Evolutionary conservation across 1,140 invertebrate genomes (phyloP), one percentile per base, ranked within the genome.

Genomic region (Tribolium castaneum): DNA sequence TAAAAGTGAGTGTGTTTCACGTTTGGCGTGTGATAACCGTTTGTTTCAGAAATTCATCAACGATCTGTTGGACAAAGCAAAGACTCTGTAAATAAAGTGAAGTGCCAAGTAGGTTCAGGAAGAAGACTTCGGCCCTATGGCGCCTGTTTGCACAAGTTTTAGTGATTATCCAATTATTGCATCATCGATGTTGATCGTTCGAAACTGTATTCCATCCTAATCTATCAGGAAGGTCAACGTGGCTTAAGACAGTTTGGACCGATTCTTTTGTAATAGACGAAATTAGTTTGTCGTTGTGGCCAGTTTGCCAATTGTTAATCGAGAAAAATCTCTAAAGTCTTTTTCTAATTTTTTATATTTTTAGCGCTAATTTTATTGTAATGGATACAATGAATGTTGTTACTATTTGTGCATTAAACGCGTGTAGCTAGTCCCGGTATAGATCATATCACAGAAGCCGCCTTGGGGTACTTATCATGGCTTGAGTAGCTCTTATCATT

Each of bases 1-100:
- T 96, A 86, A 93, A 95, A 88, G 94, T 94, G 88, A 92, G 90
- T 90, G 81, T 13, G 66, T 22, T 35, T 12, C 19, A 4, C 9
- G 3, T 12, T 16, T 70, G 6, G 3, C 2, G 19, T 54, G 9
- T 71, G 71, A 30, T 70, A 62, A 78, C 50, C 72, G 79, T 86
- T 87, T 85, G 80, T 92, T 92, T 80, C 89, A 95, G 94, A 95
- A 94, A 92, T 97, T 97, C 87, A 95, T 96, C 84, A 94, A 94
- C 85, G 95, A 96, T 88, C 90, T 97, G 81, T 88, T 97, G 87
- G 94, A 95, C 87, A 94, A 94, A 87, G 95, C 94, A 85, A 96
- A 96, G 89, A 96, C 94, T 85, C 91, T 96, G 84, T 93, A 90
- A 92, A 87, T 79, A 79, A 83, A 82, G 81, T 83, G 82, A 82